These are phyloP conservation scores for Itoplectis maculator DNA, from an alignment of 2,888 invertebrate genomes.

Conservation along the genomic window DNA sequence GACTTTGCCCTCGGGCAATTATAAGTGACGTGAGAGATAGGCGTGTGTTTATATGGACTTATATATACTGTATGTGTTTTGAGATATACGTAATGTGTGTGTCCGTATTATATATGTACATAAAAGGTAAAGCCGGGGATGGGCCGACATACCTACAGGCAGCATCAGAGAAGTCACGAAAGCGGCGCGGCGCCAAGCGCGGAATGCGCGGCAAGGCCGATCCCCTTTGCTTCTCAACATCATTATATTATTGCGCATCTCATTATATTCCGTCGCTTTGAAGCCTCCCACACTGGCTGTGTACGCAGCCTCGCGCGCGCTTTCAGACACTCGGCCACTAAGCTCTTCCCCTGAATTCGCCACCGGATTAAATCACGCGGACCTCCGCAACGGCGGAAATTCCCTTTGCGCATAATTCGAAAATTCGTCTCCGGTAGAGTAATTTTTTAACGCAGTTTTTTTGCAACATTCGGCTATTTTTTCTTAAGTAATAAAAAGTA, in stretches of 20 bases:
- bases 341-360: conserved; percentile 1
- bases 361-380: neutral
- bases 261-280: conserved; percentile 45
- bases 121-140: conserved; percentile 8
- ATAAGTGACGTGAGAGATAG: conserved; percentile 47
- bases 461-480: too few relatives aligned
- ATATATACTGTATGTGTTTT: neutral
- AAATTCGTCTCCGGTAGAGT: neutral
- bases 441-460: neutral
- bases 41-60: neutral
- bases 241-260: conserved; percentile 54
- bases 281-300: conserved; percentile 3
- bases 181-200: conserved; percentile 35
- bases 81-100: neutral
- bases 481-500: too few relatives aligned
- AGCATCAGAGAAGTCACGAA: conserved; percentile 32
- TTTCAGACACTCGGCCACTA: conserved; percentile 20
- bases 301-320: neutral
- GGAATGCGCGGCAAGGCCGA: conserved; percentile 25
- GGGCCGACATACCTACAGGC: conserved; percentile 1
- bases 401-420: neutral
- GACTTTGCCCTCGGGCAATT: conserved; percentile 55
- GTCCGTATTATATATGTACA: neutral
- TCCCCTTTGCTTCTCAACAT: conserved; percentile 27
- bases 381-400: neutral